These are phyloP conservation scores for Listronotus bonariensis DNA, from an alignment of 1,140 invertebrate species.

Conservation along the genomic window DNA sequence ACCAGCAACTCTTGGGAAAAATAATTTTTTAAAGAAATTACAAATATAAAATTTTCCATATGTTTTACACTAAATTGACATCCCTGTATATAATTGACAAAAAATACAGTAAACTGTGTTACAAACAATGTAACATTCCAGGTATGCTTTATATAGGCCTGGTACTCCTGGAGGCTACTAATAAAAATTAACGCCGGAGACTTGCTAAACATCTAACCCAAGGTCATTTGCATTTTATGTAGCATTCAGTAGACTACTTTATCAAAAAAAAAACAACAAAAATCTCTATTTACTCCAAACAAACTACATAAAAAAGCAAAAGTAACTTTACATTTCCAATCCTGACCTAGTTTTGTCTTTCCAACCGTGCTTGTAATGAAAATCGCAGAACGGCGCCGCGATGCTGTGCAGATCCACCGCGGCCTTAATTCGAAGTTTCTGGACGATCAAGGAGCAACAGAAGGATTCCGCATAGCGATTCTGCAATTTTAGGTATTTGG, in stretches of 20 bases:
- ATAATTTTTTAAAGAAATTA: no score
- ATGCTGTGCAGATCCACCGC: constrained; percentile 80
- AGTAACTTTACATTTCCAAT: not conserved
- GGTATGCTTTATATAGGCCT: no score
- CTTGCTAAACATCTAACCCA: no score
- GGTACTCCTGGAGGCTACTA: no score
- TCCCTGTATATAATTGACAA: no score
- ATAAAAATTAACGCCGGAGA: no score
- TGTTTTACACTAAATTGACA: no score
- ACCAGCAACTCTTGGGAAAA: no score
- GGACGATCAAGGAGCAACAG: constrained; percentile 87
- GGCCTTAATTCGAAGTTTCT: constrained; percentile 71
- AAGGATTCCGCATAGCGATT: constrained; percentile 85
- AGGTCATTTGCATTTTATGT: constrained; percentile 19
- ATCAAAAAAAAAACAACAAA: no score
- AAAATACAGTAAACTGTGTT: no score
- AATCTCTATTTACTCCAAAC: not conserved
- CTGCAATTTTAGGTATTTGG: constrained; percentile 76
- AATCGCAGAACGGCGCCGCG: constrained; percentile 90
- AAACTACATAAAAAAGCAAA: constrained; percentile 12
- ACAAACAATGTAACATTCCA: no score
- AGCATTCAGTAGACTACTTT: not conserved
- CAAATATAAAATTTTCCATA: no score
- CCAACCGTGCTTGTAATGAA: constrained; percentile 69
- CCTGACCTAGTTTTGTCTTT: constrained; percentile 51